Base-by-base conservation (phyloP, 2,113 vertebrate species). In the Rallus limicola region DNA sequence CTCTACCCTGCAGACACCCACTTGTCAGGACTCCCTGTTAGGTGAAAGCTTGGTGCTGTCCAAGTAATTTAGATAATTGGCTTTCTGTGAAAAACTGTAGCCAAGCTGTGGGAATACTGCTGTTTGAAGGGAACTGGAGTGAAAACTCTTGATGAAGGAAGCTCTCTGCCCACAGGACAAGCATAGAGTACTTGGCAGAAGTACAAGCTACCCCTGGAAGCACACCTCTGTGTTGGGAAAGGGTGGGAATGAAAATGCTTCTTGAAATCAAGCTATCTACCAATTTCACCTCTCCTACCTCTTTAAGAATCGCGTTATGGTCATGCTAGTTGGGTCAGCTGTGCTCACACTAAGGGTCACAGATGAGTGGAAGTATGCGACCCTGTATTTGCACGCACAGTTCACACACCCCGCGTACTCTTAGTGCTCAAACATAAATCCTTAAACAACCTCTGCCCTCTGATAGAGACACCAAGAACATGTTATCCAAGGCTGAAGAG, bases 31-130 rank as follows among this genome's bases (percentile, higher is more conserved):
- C 74, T 85, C 72, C 42, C 59, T 7, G 2, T 36, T 82, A 46
- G 55, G 74, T 90, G 83, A 81, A 93, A 90, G 80, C 16, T 86
- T 44, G 58, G 16, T 94, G 56, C 69, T 96, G 62, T 38, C 62
- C 40, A 86, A 81, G 77, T 52, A 50, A 48, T 89, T 81, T 93
- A 77, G 78, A 75, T 88, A 94, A 95, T 79, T 93, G 88, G 79
- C 86, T 95, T 91, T 92, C 77, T 76, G 36, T 69, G 78, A 95
- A 38, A 58, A 88, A 75, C 53, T 62, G 62, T 80, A 76, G 58
- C 36, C 53, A 95, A 69, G 2, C 29, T 63, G 2, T 34, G 44
- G 34, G 88, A 75, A 94, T 92, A 75, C 34, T 82, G 48, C 44
- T 90, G 29, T 9, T 9, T 72, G 82, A 89, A 75, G 42, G 82